Evolutionary conservation across 2,888 invertebrate species (phyloP).

Genomic region (Pristionchus maxplancki): DNA sequence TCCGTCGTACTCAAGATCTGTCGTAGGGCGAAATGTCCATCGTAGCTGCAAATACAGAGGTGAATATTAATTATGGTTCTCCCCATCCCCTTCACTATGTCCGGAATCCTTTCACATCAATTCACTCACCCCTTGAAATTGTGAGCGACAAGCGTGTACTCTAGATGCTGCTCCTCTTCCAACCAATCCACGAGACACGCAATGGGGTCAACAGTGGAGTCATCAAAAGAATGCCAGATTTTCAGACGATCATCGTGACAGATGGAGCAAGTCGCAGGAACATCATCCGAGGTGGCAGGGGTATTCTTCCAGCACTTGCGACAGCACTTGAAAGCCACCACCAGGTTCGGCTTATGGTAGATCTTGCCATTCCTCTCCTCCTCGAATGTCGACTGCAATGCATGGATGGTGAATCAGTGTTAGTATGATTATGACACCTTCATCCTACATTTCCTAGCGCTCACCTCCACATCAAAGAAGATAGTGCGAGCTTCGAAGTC

Average conservation of each 20-base stretch:
- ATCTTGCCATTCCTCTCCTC: neutral
- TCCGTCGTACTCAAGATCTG: neutral
- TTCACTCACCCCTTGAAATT: constrained; percentile 1
- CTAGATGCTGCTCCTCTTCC: neutral
- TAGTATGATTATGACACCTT: neutral
- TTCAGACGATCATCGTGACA: neutral
- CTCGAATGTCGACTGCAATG: neutral
- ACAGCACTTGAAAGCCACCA: neutral
- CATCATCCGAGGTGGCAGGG: neutral
- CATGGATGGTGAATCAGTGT: no score
- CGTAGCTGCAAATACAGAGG: constrained; percentile 7
- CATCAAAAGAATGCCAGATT: neutral
- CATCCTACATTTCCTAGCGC: neutral
- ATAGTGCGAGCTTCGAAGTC: neutral
- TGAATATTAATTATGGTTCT: no score
- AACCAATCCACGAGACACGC: neutral
- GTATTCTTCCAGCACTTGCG: neutral
- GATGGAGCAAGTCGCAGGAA: neutral
- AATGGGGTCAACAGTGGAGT: neutral
- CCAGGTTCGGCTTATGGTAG: neutral
- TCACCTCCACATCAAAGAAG: neutral
- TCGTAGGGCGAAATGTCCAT: neutral
- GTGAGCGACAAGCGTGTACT: neutral
- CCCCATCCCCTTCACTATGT: no score
- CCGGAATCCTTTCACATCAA: no score